Percentiles rank a stretch among this genome's conserved stretches.
Evolutionary conservation across 1,140 invertebrate genomes (phyloP).

Genomic region (Halesus radiatus): DNA sequence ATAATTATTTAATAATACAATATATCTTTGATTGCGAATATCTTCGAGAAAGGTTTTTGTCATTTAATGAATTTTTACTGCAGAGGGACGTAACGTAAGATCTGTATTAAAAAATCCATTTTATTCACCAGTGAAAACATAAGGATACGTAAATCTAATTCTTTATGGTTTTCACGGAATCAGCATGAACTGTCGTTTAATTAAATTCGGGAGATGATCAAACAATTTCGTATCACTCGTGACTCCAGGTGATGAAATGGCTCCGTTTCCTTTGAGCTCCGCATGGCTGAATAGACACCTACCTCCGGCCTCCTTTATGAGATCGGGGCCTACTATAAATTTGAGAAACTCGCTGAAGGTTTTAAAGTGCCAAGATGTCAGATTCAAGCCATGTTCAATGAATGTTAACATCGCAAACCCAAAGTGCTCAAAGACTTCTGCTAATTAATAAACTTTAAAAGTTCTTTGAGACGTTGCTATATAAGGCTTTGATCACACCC

Average conservation of each 20-base stretch:
- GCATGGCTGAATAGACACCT: neutral
- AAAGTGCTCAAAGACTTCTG: conserved; percentile 42
- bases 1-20: too few species aligned
- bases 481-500: conserved; percentile 27
- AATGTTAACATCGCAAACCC: conserved; percentile 40
- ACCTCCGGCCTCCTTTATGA: neutral
- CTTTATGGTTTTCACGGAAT: too few species aligned
- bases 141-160: too few species aligned
- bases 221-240: neutral
- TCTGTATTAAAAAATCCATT: too few species aligned
- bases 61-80: too few species aligned
- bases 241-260: conserved; percentile 5
- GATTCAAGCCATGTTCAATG: conserved; percentile 38
- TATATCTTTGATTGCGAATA: too few species aligned
- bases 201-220: conserved; percentile 4
- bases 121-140: too few species aligned
- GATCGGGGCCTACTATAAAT: conserved; percentile 15
- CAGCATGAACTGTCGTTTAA: neutral
- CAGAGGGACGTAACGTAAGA: too few species aligned
- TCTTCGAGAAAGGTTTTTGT: too few species aligned
- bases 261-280: neutral
- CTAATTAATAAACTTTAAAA: conserved; percentile 48
- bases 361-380: conserved; percentile 38
- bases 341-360: neutral
- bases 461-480: conserved; percentile 34